Base-by-base conservation (phyloP, 2,113 vertebrate genomes). In the Dromaius novaehollandiae region DNA sequence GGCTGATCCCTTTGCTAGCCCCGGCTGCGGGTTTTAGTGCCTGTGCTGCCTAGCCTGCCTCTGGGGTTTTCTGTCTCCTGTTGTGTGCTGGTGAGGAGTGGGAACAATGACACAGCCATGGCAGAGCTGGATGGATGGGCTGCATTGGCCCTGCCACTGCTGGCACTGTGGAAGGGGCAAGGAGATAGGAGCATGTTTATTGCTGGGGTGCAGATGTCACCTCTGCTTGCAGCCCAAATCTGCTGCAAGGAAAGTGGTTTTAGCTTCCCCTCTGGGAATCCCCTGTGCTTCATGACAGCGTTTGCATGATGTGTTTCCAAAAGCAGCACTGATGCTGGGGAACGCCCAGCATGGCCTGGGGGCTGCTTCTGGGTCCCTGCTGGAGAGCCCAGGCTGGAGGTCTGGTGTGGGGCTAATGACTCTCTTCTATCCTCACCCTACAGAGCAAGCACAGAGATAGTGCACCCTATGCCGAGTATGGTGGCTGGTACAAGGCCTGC, bases 401-500 rank as follows among this genome's bases (percentile, higher is more conserved):
- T 36, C 0, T 2, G 26, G 9, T 26, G 1, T 3, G 25, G 55
- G 24, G 16, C 26, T 96, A 61, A 90, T 61, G 42, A 46, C 56
- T 86, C 14, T 55, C 21, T 13, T 91, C 82, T 84, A 89, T 94
- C 60, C 30, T 36, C 78, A n/a, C 66, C 96, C 96, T 97, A 71
- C 94, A 99, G 99, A 98, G 98, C 96, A 99, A 98, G 86, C 98
- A 99, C 95, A 98, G 98, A 97, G 99, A 99, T 63, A 97, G 98
- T 26, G 97, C 98, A 46, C 99, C 99, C 4, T 99, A 99, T 0
- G 98, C 99, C 4, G 99, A 99, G 95, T 99, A 99, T 0, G 99
- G 99, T 5, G 99, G 99, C 96, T 99, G 99, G 99, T 99, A 99
- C 98, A 99, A 99, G 95, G 99, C 99, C 94, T 99, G 99, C 97